Percentiles rank a stretch among this genome's conserved stretches.
phyloP scores from a whole-genome alignment of 2,113 vertebrate species.

The Boleophthalmus pectinirostris region DNA sequence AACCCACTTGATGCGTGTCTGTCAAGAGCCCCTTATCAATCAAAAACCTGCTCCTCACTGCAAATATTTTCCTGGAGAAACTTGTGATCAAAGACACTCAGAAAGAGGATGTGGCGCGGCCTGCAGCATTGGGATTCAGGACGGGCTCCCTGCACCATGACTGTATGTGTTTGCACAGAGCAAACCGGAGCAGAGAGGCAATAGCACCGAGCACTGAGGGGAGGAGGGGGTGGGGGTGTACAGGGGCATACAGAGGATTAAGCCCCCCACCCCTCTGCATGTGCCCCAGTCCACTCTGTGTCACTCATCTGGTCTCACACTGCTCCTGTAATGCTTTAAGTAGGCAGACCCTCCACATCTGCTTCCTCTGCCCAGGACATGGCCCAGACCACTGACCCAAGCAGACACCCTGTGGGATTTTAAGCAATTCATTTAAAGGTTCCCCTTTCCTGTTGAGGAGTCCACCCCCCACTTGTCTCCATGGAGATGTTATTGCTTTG shows the following conservation, averaged over 20 bases:
- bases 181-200: constrained; percentile 56
- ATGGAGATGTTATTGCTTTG: too few species aligned
- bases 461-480: too few species aligned
- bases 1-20: constrained; percentile 59
- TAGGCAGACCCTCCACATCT: constrained; percentile 75
- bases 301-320: constrained; percentile 70
- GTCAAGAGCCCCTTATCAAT: constrained; percentile 57
- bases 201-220: constrained; percentile 42
- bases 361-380: constrained; percentile 64
- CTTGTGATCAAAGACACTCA: constrained; percentile 64
- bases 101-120: constrained; percentile 50
- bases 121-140: constrained; percentile 66
- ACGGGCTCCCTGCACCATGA: constrained; percentile 44
- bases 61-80: constrained; percentile 49
- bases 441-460: too few species aligned
- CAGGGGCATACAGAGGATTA: constrained; percentile 61
- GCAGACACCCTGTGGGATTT: neutral
- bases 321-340: constrained; percentile 71
- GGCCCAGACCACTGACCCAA: constrained; percentile 58
- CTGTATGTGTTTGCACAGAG: constrained; percentile 57
- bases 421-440: too few species aligned
- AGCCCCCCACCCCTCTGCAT: constrained; percentile 36
- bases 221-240: constrained; percentile 30
- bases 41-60: constrained; percentile 32
- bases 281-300: neutral